A percentile compares a stretch with the other conserved stretches of the same genome.
These are phyloP conservation scores for Colinus virginianus DNA, from an alignment of 2,113 vertebrate species.

Conservation along the genomic window DNA sequence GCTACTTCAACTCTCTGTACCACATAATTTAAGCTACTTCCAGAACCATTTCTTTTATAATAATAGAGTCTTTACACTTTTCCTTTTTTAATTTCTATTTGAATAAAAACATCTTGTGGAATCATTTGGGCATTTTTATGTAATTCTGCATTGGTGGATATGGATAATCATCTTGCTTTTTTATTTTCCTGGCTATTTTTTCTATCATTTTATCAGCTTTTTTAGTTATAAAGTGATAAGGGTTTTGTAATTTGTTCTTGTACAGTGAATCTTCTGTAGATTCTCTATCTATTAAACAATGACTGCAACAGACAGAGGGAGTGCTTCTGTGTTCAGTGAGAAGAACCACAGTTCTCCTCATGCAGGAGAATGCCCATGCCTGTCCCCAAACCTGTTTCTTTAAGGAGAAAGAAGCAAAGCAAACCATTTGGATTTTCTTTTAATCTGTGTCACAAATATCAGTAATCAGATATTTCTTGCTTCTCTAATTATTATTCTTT, in stretches of 20 bases:
- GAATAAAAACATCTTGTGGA: neutral
- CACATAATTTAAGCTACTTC: neutral
- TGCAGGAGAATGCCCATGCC: neutral
- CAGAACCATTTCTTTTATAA: neutral
- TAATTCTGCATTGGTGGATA: neutral
- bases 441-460: neutral
- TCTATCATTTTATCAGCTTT: neutral
- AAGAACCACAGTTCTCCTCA: neutral
- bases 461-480: neutral
- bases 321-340: accelerated
- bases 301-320: neutral
- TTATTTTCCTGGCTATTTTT: neutral
- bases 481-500: neutral
- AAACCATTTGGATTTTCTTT: neutral
- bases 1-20: neutral
- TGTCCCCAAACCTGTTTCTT: too few relatives aligned
- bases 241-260: neutral
- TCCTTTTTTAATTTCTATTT: neutral
- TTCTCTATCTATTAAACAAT: neutral
- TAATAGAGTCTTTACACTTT: neutral
- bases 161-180: neutral
- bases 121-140: neutral
- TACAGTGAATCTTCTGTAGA: neutral
- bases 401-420: neutral
- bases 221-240: neutral